These are phyloP conservation scores for Stegana nigrithorax DNA, from an alignment of 2,888 invertebrate species.

Conservation along the genomic window DNA sequence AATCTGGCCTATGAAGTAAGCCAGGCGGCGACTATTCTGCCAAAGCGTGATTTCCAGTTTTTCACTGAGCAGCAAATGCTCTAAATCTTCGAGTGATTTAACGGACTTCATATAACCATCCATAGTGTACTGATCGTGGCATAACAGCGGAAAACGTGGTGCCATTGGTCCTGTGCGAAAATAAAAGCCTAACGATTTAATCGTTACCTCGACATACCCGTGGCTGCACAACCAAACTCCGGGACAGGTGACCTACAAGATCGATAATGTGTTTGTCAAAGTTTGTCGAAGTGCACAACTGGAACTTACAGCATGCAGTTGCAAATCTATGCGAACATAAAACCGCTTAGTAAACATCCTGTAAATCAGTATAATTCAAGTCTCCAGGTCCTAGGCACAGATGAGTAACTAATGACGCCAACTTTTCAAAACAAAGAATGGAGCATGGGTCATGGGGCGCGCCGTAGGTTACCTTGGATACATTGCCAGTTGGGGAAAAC, in stretches of 20 bases:
- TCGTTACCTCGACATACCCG: constrained; percentile 64
- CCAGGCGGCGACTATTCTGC: constrained; percentile 66
- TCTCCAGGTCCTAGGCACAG: no score
- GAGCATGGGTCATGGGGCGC: not conserved
- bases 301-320: constrained; percentile 63
- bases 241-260: constrained; percentile 64
- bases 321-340: constrained; percentile 58
- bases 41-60: constrained; percentile 64
- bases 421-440: no score
- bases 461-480: not conserved
- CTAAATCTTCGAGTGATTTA: constrained; percentile 49
- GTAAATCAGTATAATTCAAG: no score
- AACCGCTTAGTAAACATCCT: constrained; percentile 51
- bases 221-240: constrained; percentile 67
- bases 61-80: constrained; percentile 54
- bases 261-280: not conserved
- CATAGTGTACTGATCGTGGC: constrained; percentile 64
- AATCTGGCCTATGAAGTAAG: constrained; percentile 62
- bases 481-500: not conserved
- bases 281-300: no score
- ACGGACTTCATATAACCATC: constrained; percentile 65
- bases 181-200: constrained; percentile 65
- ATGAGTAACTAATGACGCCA: no score
- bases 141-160: constrained; percentile 65
- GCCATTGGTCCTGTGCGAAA: constrained; percentile 65